These are phyloP conservation scores for Stenurella melanura DNA, from an alignment of 2,888 invertebrate species.

Conservation along the genomic window DNA sequence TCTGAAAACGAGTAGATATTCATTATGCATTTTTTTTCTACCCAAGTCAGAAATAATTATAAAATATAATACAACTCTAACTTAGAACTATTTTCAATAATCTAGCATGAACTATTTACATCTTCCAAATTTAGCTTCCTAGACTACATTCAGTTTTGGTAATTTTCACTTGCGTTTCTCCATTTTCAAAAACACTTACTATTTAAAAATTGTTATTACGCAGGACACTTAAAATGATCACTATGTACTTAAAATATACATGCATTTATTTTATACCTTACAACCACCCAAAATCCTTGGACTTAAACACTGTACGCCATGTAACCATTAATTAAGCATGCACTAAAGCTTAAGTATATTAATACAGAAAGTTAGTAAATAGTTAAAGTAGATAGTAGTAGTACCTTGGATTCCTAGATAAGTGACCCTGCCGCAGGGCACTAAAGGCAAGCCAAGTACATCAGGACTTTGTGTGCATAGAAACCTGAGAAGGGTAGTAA, in stretches of 20 bases:
- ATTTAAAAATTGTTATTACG: neutral
- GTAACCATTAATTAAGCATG: slow-evolving; percentile 50
- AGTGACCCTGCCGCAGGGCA: slow-evolving; percentile 73
- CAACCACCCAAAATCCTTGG: slow-evolving; percentile 53
- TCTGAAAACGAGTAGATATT: too few species aligned
- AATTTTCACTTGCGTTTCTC: too few species aligned
- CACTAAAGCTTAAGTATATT: slow-evolving; percentile 51
- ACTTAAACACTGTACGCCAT: slow-evolving; percentile 30
- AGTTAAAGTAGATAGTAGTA: slow-evolving; percentile 53
- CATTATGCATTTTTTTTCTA: too few species aligned
- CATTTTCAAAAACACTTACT: neutral
- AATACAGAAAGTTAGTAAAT: slow-evolving; percentile 45
- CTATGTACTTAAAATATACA: slow-evolving; percentile 22
- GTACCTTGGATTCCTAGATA: slow-evolving; percentile 72
- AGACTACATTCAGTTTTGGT: too few species aligned
- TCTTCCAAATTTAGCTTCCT: too few species aligned
- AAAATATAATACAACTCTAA: too few species aligned
- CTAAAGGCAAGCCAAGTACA: slow-evolving; percentile 73
- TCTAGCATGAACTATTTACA: too few species aligned
- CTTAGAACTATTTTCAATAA: too few species aligned
- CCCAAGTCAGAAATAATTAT: too few species aligned
- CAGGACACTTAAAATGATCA: too few species aligned
- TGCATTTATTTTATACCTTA: slow-evolving; percentile 27
- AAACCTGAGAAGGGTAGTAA: slow-evolving; percentile 69
- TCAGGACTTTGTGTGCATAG: slow-evolving; percentile 74